Conservation (phyloP, 1,140 invertebrate genomes). For the Drosophila lowei region DNA sequence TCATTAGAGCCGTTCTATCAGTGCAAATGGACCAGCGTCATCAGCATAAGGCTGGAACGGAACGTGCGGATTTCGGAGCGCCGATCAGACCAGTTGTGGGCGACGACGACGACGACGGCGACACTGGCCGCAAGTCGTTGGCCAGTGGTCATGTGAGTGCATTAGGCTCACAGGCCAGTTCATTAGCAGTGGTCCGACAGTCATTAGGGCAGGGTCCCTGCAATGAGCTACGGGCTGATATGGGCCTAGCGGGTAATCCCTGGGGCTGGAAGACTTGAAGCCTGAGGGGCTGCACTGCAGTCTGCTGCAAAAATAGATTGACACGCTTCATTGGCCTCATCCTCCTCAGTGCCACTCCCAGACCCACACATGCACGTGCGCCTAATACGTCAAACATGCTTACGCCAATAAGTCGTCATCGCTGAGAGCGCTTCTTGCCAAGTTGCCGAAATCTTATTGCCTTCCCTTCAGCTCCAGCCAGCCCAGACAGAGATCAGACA, state of each 20-base stretch:
- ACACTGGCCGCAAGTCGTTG: constrained; percentile 66
- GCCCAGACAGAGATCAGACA: constrained; percentile 16
- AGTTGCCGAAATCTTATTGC: constrained; percentile 69
- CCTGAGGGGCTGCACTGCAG: not conserved
- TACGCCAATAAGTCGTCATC: constrained; percentile 80
- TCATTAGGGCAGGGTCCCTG: constrained; percentile 64
- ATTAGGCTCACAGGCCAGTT: constrained; percentile 65
- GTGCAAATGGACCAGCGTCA: constrained; percentile 66
- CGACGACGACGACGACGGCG: not conserved
- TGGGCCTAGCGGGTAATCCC: constrained; percentile 29
- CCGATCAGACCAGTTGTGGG: constrained; percentile 11
- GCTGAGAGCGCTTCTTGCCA: constrained; percentile 32
- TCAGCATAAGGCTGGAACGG: constrained; percentile 40
- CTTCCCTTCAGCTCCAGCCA: constrained; percentile 44
- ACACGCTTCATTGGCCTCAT: constrained; percentile 56
- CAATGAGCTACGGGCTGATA: constrained; percentile 48
- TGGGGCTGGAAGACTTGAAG: not conserved
- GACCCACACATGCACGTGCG: constrained; percentile 47
- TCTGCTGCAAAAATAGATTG: constrained; percentile 64
- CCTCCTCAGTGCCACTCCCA: not conserved
- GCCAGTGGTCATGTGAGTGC: constrained; percentile 61
- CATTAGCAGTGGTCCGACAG: constrained; percentile 61
- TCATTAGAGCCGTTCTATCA: constrained; percentile 78
- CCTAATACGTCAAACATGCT: constrained; percentile 77
- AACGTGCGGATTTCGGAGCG: too few relatives aligned